Base-by-base conservation (phyloP, 2,113 vertebrate genomes). In the Pica pica region DNA sequence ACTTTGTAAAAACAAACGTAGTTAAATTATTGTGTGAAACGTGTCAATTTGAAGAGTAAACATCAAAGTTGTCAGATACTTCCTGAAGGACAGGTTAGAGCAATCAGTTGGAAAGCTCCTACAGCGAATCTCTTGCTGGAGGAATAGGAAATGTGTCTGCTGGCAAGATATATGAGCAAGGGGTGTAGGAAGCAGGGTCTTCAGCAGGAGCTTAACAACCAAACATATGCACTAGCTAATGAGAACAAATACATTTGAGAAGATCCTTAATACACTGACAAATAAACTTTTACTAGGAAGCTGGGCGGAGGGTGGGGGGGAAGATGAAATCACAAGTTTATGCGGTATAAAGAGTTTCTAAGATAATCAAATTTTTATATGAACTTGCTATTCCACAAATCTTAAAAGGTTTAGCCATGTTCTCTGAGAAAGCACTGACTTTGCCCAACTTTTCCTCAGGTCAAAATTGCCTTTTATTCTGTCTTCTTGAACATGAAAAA, bases 221-320 rank as follows among this genome's bases (percentile, higher is more conserved):
- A 79, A 59, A 65, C 37, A 57, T 4, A 41, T 14, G 81, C 42
- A 49, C 17, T 37, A 13, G 13, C 17, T 78, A 78, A 67, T n/a
- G 15, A 87, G 39, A 84, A 73, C 31, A 69, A 71, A 70, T 33
- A 31, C 7, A 65, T 67, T 78, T 81, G 16, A 46, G 82, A 89
- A 85, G 1, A 39, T 22, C 10, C 47, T 44, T 44, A 47, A 17
- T 47, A 5, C 89, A 42, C 10, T 35, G 39, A 23, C 19, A 87
- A 78, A 46, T 30, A 26, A 42, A 49, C 22, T 67, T 60, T 61
- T 67, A 59, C 49, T 39, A 50, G 30, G 21, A 17, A 49, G 14
- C 1, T 1, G 6, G 11, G 23, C 2, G 3, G 57, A 35, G 5
- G 3, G 11, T 11, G 2, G 4, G 16, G n/a, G 15, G 21, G 49